Evolutionary conservation across 2,113 vertebrate genomes (phyloP).

Genomic region (Nerophis lumbriciformis): DNA sequence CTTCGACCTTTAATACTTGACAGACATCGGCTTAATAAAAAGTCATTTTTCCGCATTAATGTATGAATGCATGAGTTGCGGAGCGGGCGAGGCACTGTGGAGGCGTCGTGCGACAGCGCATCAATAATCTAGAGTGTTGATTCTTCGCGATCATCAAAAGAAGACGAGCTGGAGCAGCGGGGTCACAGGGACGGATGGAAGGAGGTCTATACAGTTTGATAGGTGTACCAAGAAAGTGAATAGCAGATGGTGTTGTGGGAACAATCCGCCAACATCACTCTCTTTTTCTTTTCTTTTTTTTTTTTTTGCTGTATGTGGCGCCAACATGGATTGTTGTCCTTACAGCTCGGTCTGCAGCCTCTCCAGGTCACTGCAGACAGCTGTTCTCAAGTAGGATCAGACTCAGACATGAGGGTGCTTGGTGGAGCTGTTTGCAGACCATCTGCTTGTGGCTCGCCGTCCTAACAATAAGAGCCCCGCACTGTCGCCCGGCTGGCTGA

Average conservation of each 20-base stretch:
- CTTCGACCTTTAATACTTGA: conserved; percentile 30
- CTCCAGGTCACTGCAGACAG: conserved; percentile 62
- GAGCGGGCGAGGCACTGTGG: conserved; percentile 19
- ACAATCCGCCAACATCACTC: conserved; percentile 66
- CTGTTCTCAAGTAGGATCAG: conserved; percentile 59
- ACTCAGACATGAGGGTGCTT: conserved; percentile 40
- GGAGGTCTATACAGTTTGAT: conserved; percentile 64
- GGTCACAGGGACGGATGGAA: conserved; percentile 42
- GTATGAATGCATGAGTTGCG: conserved; percentile 62
- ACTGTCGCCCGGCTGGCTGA: conserved; percentile 35
- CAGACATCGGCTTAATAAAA: conserved; percentile 40
- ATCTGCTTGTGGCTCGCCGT: conserved; percentile 27
- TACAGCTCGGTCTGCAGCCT: conserved; percentile 66
- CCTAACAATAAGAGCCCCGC: conserved; percentile 29
- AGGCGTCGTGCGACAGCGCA: conserved; percentile 30
- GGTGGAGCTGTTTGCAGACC: conserved; percentile 28
- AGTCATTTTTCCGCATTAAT: conserved; percentile 57
- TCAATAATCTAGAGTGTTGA: conserved; percentile 60
- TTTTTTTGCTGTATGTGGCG: conserved; percentile 33
- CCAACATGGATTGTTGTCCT: conserved; percentile 52
- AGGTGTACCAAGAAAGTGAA: conserved; percentile 66
- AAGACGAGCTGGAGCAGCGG: conserved; percentile 41
- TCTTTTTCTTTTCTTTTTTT: conserved; percentile 23
- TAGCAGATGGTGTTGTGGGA: conserved; percentile 73
- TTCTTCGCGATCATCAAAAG: conserved; percentile 29